Percentiles rank a stretch among this genome's conserved stretches.
Evolutionary conservation across 2,888 invertebrate genomes (phyloP).

Genomic region (Pimpla rufipes): DNA sequence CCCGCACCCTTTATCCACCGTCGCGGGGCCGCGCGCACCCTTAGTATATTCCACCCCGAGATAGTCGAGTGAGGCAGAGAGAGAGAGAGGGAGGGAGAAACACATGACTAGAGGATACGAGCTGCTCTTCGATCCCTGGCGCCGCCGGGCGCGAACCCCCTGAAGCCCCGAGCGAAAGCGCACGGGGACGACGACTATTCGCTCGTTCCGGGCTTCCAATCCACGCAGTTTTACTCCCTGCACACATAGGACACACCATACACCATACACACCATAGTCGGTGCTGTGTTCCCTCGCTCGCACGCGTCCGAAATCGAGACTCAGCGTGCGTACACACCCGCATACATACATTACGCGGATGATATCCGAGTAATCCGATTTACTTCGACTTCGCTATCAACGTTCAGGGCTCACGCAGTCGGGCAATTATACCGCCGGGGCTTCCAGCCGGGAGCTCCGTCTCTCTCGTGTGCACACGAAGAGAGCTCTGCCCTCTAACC

Average conservation of each 20-base stretch:
- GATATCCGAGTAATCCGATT: conserved; percentile 85
- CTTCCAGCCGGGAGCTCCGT: conserved; percentile 42
- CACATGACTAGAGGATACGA: conserved; percentile 68
- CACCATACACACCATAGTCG: neutral
- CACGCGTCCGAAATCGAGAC: conserved; percentile 43
- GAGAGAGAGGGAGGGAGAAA: conserved; percentile 66
- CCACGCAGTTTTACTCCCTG: conserved; percentile 68
- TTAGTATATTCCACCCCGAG: conserved; percentile 75
- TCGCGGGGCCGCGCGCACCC: conserved; percentile 81
- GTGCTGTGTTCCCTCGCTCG: neutral
- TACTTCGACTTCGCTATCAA: conserved; percentile 85
- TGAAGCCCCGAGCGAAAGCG: conserved; percentile 42
- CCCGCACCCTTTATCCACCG: conserved; percentile 83
- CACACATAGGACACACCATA: conserved; percentile 70
- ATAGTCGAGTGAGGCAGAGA: too few relatives aligned
- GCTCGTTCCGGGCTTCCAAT: conserved; percentile 57
- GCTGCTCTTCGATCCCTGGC: conserved; percentile 58
- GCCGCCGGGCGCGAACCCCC: conserved; percentile 51
- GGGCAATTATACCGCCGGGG: conserved; percentile 82
- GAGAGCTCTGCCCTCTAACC: conserved; percentile 36
- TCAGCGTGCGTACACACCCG: conserved; percentile 68
- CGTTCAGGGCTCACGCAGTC: conserved; percentile 80
- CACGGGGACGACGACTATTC: conserved; percentile 23
- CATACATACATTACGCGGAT: conserved; percentile 84
- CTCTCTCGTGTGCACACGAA: conserved; percentile 10